These are phyloP conservation scores for Sinhomidia bicolor DNA, from an alignment of 2,888 invertebrate species.

Conservation along the genomic window DNA sequence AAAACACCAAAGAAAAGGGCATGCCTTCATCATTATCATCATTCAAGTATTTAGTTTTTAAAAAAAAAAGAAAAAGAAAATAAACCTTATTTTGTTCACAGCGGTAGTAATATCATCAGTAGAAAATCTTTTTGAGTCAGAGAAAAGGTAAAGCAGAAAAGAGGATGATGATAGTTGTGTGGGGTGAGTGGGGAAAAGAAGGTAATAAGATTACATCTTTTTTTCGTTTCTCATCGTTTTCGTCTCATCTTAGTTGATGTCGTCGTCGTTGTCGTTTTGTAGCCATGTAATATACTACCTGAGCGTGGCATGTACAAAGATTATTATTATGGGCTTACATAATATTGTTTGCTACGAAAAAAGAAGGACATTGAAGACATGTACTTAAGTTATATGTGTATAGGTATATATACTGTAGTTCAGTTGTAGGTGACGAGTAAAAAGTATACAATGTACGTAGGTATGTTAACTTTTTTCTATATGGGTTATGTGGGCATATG, in stretches of 20 bases:
- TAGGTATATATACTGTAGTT: too few relatives aligned
- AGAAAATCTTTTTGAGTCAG: conserved; percentile 22
- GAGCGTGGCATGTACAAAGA: not conserved
- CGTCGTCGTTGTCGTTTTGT: not conserved
- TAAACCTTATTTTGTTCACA: conserved; percentile 14
- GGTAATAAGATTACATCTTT: conserved; percentile 53
- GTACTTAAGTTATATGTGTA: too few relatives aligned
- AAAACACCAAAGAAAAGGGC: not conserved
- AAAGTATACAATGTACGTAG: too few relatives aligned
- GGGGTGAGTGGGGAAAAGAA: conserved; percentile 24
- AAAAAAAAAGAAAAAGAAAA: not conserved
- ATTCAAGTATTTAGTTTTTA: conserved; percentile 3
- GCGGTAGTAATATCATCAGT: conserved; percentile 22
- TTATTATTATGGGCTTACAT: conserved; percentile 31
- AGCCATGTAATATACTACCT: not conserved
- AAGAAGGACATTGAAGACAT: not conserved
- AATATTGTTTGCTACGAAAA: not conserved
- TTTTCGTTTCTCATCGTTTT: conserved; percentile 6
- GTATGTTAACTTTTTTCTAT: too few relatives aligned
- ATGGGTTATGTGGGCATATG: too few relatives aligned
- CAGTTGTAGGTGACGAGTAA: too few relatives aligned
- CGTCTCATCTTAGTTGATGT: too few relatives aligned
- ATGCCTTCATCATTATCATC: not conserved
- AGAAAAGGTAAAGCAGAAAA: not conserved
- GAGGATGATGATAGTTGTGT: conserved; percentile 31